Evolutionary conservation across 2,797 vertebrate species (phyloP), one percentile per base, ranked within the genome.

Genomic region (Menidia menidia): DNA sequence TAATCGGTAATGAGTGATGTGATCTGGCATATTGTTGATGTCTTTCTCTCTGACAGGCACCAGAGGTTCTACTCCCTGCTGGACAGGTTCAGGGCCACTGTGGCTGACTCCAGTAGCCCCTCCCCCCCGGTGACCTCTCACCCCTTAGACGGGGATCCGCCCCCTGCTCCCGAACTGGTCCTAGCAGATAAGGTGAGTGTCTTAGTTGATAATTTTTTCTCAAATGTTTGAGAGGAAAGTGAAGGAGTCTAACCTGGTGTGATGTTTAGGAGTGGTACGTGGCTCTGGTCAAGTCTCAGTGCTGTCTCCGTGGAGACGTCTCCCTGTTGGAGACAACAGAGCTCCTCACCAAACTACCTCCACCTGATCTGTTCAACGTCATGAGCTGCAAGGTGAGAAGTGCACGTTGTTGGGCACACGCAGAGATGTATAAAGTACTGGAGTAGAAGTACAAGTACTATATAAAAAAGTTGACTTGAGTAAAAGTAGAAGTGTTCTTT

Each of bases 51-150:
- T 90, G 83, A 30, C 88, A 99, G 98, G 80, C 98, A 99, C 92
- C 97, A 98, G 93, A 94, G 98, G 90, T 97, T 99, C 73, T 98
- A 95, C 92, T 99, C 97, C 6, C 95, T 99, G 92, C 93, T 99
- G 95, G 97, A 99, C 91, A 96, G 98, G 85, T 98, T 99, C 83
- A 94, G 97, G 87, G 94, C 95, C 42, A 96, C 95, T 63, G 93
- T 97, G 0, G 94, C 95, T 0, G 95, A 96, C 66, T 95, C 95
- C 2, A 80, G 71, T 1, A 96, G 97, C 86, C 97, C 97, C 31
- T 73, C 90, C 1, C 94, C 96, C 73, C 93, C 93, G 0, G 84
- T 96, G 64, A 96, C 97, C n/a, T 93, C 95, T 51, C 98, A 99
- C 86, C 97, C 97, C 0, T 87, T 99, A 62, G 97, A 99, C 64